Conservation (phyloP, 2,113 vertebrate species). For the Pelmatolapia mariae region DNA sequence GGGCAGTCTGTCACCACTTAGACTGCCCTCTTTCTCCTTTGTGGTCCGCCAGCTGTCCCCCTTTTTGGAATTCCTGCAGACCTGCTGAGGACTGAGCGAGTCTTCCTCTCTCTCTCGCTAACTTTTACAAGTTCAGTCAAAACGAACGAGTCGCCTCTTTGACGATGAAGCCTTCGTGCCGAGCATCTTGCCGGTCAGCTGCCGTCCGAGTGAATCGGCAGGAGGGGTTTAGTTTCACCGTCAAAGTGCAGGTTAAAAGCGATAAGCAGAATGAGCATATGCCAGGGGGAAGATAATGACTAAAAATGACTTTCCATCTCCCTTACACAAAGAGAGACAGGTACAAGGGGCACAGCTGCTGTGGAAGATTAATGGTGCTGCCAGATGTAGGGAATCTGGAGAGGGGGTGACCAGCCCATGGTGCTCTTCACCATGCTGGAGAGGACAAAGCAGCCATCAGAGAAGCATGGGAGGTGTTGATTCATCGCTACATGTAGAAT, state of each 20-base stretch:
- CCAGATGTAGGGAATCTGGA: conserved; percentile 60
- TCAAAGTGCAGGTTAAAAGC: conserved; percentile 62
- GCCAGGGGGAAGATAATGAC: conserved; percentile 67
- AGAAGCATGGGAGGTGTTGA: conserved; percentile 9
- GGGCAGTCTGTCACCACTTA: neutral
- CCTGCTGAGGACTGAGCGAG: conserved; percentile 44
- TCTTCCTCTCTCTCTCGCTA: conserved; percentile 7
- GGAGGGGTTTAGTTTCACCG: conserved; percentile 25
- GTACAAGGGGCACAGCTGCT: conserved; percentile 62
- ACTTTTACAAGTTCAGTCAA: neutral
- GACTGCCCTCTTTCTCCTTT: neutral
- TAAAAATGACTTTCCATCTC: conserved; percentile 66
- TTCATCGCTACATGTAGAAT: conserved; percentile 11
- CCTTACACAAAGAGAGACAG: conserved; percentile 66
- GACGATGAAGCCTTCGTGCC: neutral
- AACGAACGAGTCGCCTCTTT: neutral
- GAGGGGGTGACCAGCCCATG: conserved; percentile 55
- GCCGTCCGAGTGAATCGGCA: conserved; percentile 6
- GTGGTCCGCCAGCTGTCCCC: conserved; percentile 1
- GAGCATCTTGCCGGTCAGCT: conserved; percentile 24
- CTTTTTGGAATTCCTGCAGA: conserved; percentile 37
- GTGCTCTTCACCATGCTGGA: conserved; percentile 39
- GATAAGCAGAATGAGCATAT: conserved; percentile 72
- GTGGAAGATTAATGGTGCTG: conserved; percentile 71
- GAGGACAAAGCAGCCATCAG: conserved; percentile 56